Base-by-base conservation (phyloP, 2,113 vertebrate species). In the Macquaria ambigua region DNA sequence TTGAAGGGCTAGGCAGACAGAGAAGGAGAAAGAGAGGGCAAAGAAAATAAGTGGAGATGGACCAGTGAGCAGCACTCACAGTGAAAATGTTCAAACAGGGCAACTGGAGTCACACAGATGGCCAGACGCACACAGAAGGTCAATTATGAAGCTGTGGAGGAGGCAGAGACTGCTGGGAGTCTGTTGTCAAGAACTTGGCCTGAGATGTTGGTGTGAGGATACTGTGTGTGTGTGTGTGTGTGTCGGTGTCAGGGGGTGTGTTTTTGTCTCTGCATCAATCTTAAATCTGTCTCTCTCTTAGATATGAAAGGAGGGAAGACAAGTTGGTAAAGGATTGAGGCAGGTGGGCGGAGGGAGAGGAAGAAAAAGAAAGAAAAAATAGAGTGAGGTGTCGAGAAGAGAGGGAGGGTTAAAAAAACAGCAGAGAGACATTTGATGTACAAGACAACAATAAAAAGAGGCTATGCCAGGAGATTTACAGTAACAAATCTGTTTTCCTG, bases 151-250 rank as follows among this genome's bases (percentile, higher is more conserved):
- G 88, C 88, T 80, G 83, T 83, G 89, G 87, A 88, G 86, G 88
- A 92, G 90, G 86, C 84, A 83, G 86, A 93, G 88, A 89, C 93
- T 83, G 77, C 89, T 83, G 63, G 83, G 85, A 91, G 91, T 82
- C 85, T 80, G 86, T 82, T 88, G 87, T 89, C 84, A 83, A 84
- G 81, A 91, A 86, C 70, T 91, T 91, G 93, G 90, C 80, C 77
- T 89, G 83, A 84, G 86, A 92, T 76, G 77, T 28, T 62, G 74
- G 87, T 92, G 87, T 79, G 83, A 90, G 87, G 77, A 82, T 62
- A 46, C 48, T 34, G 18, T 64, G 56, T 67, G 74, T 82, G 59
- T 81, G 28, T 31, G 56, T 67, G 74, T 82, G 59, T 81, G 28
- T 31, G 58, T 64, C 20, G 21, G 10, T 41, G 76, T 83, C 37